Evolutionary conservation across 1,140 invertebrate genomes (phyloP).

Genomic region (Sitophilus oryzae): DNA sequence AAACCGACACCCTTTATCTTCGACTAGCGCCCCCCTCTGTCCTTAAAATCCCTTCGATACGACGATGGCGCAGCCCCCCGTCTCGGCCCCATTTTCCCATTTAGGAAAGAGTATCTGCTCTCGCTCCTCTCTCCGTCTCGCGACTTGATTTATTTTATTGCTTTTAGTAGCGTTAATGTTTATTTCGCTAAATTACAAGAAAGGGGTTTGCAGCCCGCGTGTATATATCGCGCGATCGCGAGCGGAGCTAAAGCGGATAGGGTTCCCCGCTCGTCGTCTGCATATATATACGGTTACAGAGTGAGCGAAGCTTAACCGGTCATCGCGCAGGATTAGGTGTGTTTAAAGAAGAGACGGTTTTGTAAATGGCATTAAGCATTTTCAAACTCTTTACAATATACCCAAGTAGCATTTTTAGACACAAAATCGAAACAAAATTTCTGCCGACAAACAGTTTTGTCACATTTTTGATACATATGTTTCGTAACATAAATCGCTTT

Average conservation of each 20-base stretch:
- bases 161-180: conserved; percentile 45
- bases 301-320: too few relatives aligned
- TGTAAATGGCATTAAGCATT: too few relatives aligned
- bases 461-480: too few relatives aligned
- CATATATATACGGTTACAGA: neutral
- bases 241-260: conserved; percentile 2
- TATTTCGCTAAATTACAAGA: conserved; percentile 45
- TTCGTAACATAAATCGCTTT: too few relatives aligned
- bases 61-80: conserved; percentile 9
- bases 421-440: too few relatives aligned
- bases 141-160: conserved; percentile 45
- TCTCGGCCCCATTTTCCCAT: conserved; percentile 30
- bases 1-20: neutral
- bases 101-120: conserved; percentile 35
- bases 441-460: too few relatives aligned
- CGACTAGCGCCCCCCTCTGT: neutral
- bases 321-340: too few relatives aligned
- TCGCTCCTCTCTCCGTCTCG: conserved; percentile 36
- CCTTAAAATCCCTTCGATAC: conserved; percentile 15
- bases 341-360: too few relatives aligned
- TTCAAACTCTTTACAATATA: too few relatives aligned
- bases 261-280: too few relatives aligned
- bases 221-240: conserved; percentile 28
- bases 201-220: conserved; percentile 42
- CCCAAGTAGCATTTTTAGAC: too few relatives aligned